Evolutionary conservation across 1,140 invertebrate genomes (phyloP).

Genomic region (Reticulitermes speratus): DNA sequence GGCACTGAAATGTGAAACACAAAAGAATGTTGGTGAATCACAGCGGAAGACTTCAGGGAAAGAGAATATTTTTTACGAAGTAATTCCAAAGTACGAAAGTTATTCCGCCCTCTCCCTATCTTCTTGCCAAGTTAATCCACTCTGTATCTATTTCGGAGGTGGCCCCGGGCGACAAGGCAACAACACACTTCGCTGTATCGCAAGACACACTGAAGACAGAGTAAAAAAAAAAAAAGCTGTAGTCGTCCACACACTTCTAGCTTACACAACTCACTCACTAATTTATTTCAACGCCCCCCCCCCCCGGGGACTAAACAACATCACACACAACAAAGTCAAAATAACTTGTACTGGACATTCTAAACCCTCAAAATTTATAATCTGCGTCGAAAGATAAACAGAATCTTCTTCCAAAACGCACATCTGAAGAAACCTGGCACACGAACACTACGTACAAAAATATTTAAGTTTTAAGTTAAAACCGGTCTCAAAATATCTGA

Average conservation of each 20-base stretch:
- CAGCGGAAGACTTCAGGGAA: not conserved
- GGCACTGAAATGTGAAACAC: not conserved
- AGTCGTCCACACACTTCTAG: not conserved
- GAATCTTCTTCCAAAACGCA: not conserved
- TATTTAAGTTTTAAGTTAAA: constrained; percentile 10
- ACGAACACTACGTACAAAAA: not conserved
- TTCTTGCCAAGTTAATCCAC: constrained; percentile 19
- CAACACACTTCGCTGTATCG: not conserved
- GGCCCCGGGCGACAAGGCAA: not conserved
- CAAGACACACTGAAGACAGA: not conserved
- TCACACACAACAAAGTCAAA: not conserved
- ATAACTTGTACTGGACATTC: not conserved
- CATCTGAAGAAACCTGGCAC: not conserved
- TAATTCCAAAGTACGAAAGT: not conserved
- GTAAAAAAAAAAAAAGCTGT: not conserved
- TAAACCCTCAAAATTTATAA: not conserved
- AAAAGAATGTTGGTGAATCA: not conserved
- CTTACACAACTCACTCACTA: not conserved
- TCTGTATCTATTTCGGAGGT: constrained; percentile 26
- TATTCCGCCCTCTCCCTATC: constrained; percentile 1
- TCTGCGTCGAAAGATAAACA: not conserved
- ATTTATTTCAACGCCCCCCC: not conserved
- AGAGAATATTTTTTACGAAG: too few species aligned
- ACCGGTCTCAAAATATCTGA: not conserved
- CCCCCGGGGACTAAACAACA: not conserved